Evolutionary conservation across 2,888 invertebrate species (phyloP), one percentile per base, ranked within the genome.

Genomic region (Biston betularia): DNA sequence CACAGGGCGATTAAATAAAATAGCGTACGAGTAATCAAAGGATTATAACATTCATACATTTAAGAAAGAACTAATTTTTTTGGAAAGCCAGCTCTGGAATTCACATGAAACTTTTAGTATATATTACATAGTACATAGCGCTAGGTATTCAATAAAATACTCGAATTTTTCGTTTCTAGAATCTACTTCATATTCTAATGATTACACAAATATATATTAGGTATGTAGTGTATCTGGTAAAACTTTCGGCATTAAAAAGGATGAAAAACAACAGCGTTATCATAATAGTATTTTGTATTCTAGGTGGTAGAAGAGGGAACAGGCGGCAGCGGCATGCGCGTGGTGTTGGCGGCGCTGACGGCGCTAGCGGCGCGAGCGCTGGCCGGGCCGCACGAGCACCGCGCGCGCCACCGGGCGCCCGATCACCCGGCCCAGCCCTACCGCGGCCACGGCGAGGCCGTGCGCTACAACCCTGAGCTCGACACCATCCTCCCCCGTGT

Each of bases 371-470:
- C 91, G 86, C 92, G 89, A 78, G 89, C 87, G 82, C 85, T 88
- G 75, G 93, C 92, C 80, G 84, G 89, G 75, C 91, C 93, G 75
- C 92, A 92, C 79, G 94, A 94, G 85, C 92, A 93, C 83, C 92
- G 93, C 80, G 93, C 93, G 79, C 85, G 94, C 78, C 94, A 94
- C 81, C 92, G 91, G 78, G 91, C 92, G 75, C 92, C 92, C 65
- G 92, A 92, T 71, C 91, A 90, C 74, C 81, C 89, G 58, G 87
- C 89, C n/a, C 88, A 92, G 78, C 93, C 93, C 71, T 94, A 94
- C 79, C 89, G 88, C 75, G 94, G 94, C 70, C 94, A 94, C 77
- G 94, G 94, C 76, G 94, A 94, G 80, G 91, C 94, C 69, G 94
- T 94, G 72, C 90, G 94, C 68, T 94, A 94, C 78, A 94, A 94